These are phyloP conservation scores for Dendrolimus houi DNA, from an alignment of 2,888 invertebrate genomes.

Conservation along the genomic window DNA sequence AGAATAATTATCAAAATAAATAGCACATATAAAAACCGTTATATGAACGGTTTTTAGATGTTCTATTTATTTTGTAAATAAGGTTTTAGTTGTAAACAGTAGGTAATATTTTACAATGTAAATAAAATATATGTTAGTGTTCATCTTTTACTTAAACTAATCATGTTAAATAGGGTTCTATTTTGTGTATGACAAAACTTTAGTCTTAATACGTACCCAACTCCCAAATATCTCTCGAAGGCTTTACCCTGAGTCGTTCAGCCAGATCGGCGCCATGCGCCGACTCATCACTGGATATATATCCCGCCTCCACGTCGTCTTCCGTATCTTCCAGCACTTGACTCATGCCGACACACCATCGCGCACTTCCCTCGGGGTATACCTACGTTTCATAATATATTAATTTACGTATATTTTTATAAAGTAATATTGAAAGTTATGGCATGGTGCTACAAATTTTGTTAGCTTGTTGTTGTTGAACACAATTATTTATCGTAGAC, in stretches of 20 bases:
- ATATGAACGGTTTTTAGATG: no score
- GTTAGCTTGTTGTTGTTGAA: not conserved
- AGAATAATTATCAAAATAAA: no score
- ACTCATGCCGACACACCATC: constrained; percentile 60
- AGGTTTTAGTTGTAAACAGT: no score
- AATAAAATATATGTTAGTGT: no score
- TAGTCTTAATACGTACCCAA: constrained; percentile 33
- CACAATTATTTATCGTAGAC: not conserved
- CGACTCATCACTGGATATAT: constrained; percentile 76
- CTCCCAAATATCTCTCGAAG: constrained; percentile 67
- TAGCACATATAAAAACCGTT: no score
- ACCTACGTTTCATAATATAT: constrained; percentile 27
- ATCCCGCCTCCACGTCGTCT: constrained; percentile 56
- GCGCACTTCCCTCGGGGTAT: constrained; percentile 46
- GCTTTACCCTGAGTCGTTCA: constrained; percentile 55
- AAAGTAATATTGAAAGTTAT: no score
- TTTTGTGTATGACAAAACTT: no score
- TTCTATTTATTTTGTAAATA: no score
- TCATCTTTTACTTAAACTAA: no score
- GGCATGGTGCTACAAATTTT: not conserved
- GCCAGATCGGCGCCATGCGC: constrained; percentile 63
- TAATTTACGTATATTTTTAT: not conserved
- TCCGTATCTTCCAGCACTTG: constrained; percentile 57
- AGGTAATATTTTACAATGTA: no score
- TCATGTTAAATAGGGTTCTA: no score